These are phyloP conservation scores for Chloroceryle aenea DNA, from an alignment of 2,113 vertebrate species.

Conservation along the genomic window DNA sequence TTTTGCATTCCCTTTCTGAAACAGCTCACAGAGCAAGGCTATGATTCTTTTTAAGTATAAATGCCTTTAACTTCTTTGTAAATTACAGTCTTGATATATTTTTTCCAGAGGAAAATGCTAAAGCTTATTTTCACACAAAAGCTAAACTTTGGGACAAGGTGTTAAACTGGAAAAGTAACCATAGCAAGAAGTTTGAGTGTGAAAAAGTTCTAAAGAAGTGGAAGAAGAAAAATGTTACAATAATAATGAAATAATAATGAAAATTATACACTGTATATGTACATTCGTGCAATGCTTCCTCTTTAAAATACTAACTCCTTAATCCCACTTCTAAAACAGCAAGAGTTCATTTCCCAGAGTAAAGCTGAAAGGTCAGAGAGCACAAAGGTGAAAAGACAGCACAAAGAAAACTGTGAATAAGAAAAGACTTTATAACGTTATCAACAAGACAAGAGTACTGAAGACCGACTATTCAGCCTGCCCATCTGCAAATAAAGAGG, in stretches of 20 bases:
- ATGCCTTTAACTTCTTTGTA: background rate
- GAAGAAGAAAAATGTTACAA: background rate
- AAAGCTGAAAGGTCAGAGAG: background rate
- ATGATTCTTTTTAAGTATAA: background rate
- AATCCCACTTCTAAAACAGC: background rate
- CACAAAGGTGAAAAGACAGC: background rate
- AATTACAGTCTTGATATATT: background rate
- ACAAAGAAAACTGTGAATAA: background rate
- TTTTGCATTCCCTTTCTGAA: background rate
- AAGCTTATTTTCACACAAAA: background rate
- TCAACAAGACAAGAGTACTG: background rate
- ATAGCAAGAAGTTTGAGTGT: accelerated
- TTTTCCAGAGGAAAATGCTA: background rate
- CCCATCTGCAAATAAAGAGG: background rate
- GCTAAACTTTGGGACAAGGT: background rate
- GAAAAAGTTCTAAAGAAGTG: background rate
- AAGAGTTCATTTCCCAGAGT: background rate
- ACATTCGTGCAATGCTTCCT: background rate
- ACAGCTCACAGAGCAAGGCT: accelerated
- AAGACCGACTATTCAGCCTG: background rate
- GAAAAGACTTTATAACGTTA: background rate
- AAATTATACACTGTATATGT: accelerated
- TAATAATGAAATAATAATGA: background rate
- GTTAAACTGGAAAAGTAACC: background rate
- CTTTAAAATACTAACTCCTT: background rate